Evolutionary conservation across 1,140 invertebrate genomes (phyloP), one percentile per base, ranked within the genome.

Genomic region (Euschistus heros): DNA sequence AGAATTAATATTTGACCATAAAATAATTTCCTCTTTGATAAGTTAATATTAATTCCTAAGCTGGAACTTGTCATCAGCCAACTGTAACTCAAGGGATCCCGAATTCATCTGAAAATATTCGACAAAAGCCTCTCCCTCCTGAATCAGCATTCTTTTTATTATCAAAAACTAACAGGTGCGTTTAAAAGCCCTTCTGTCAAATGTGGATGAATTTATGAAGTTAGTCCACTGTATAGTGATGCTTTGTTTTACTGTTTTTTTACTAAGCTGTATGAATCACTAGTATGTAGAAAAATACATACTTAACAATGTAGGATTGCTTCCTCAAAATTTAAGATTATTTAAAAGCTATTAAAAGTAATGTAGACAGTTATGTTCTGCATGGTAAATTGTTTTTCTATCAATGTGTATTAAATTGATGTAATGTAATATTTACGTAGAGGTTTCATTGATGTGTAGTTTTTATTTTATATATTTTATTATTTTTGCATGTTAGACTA

Each of bases 41-140:
- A 37, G 33, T 37, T 37, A 37, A 37, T 37, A 37, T 63, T 37
- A 17, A 63, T 26, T 44, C 24, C 57, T 52, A 47, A 79, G 79
- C 47, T 50, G 47, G 47, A 50, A 50, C 47, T 20, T 20, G n/a
- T 67, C 79, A 80, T 73, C 83, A 82, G 68, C 84, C 86, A 65
- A 89, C 83, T 72, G 82, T 92, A 71, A 94, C 94, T 54, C 81
- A 94, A 70, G 83, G 94, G 72, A 86, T 95, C 80, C 85, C 84
- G 6, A 83, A 86, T 71, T 68, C 83, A 5, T 79, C 80, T 70
- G 76, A 80, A 27, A 73, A 76, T 22, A 80, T 69, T 62, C 75
- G 84, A 74, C 74, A 79, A 57, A 83, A 84, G 71, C 84, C 86
- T 44, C 83, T 88, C 69, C 86, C 86, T 60, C 79, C 80, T 70